Percentiles rank a stretch among this genome's conserved stretches.
Evolutionary conservation across 2,113 vertebrate species (phyloP).

Genomic region (Anseranas semipalmata): DNA sequence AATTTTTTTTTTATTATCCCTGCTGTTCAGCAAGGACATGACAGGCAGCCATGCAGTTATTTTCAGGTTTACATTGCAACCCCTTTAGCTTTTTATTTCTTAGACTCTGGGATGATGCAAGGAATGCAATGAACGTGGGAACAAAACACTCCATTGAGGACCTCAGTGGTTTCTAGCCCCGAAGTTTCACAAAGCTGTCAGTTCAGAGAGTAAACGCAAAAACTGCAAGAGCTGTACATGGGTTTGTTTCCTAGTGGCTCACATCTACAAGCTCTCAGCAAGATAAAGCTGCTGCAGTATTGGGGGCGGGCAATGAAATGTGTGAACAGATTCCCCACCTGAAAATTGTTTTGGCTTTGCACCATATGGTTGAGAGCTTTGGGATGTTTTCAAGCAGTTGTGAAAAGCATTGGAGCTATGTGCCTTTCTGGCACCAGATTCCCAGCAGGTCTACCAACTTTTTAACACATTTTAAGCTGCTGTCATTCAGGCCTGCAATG

Average conservation of each 20-base stretch:
- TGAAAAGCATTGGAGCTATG: rapidly evolving
- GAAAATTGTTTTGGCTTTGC: background rate
- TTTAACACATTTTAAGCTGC: background rate
- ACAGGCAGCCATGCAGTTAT: background rate
- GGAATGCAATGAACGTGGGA: background rate
- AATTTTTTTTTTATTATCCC: background rate
- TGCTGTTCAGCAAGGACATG: background rate
- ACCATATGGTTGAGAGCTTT: rapidly evolving
- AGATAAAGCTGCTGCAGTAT: background rate
- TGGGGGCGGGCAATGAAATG: background rate
- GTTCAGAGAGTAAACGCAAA: background rate
- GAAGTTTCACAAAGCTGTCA: background rate
- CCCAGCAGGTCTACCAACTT: background rate
- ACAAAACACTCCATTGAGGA: too few species aligned
- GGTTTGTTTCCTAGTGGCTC: background rate
- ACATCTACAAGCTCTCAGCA: background rate
- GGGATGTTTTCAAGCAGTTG: background rate
- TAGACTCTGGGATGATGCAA: background rate
- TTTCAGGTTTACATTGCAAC: background rate
- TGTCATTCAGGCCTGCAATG: rapidly evolving
- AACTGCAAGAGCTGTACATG: background rate
- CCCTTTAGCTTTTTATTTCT: background rate
- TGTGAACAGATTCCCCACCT: background rate
- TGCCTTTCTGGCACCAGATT: background rate
- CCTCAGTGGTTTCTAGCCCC: background rate